Evolutionary conservation across 2,797 vertebrate species (phyloP).

Genomic region (Helarctos malayanus): DNA sequence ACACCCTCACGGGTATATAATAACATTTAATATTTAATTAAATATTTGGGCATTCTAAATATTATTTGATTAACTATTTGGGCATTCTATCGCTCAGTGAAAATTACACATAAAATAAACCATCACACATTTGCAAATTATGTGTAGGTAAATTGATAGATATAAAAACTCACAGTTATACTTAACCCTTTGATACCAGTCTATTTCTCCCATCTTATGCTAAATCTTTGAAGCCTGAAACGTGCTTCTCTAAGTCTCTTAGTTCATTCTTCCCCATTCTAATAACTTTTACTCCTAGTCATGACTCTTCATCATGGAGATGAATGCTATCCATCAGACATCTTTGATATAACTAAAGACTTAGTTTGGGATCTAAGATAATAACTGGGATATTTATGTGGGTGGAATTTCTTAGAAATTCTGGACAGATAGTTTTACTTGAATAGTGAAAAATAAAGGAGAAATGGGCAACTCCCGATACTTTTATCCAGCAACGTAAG

Average conservation of each 20-base stretch:
- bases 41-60: background rate
- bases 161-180: background rate
- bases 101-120: background rate
- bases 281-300: background rate
- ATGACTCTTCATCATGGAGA: background rate
- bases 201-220: background rate
- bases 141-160: background rate
- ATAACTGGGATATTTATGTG: background rate
- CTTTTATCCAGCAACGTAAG: background rate
- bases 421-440: background rate
- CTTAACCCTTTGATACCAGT: background rate
- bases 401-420: background rate
- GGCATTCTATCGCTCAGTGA: background rate
- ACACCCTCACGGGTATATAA: background rate
- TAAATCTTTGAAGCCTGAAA: background rate
- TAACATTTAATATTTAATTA: background rate
- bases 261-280: background rate
- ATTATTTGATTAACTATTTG: background rate
- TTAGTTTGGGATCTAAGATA: background rate
- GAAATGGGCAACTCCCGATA: background rate
- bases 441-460: background rate
- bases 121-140: background rate
- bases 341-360: background rate
- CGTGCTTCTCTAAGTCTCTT: background rate
- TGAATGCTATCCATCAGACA: background rate